Base-by-base conservation (phyloP, 2,888 invertebrate genomes). In the Caenorhabditis imperialis region DNA sequence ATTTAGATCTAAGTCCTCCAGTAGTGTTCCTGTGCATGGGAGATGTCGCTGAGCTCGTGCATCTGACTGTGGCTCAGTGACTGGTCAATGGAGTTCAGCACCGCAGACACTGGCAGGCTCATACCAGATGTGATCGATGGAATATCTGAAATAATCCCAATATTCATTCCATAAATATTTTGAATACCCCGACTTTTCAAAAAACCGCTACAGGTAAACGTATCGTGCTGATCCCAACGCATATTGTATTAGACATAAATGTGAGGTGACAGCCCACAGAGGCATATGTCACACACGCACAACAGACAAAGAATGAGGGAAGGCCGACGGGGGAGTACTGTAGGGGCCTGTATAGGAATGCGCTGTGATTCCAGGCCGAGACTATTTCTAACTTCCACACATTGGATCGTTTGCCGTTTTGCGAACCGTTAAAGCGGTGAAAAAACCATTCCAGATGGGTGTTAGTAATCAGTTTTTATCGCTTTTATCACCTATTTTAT, bases 31-130 rank as follows among this genome's bases (percentile, higher is more conserved):
- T 80, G 77, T 22, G 58, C 27, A 69, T 70, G 75, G 8, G 55
- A 16, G 16, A 75, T 20, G 27, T 74, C 74, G 18, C 60, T 50
- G 33, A 78, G 44, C 30, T 74, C 74, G 42, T 78, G 76, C 76
- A 77, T 76, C 37, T 67, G 71, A 10, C 62, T 44, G 42, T 62
- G 75, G 35, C 75, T 51, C 20, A 62, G 50, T 0, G 74, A 62
- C 44, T 65, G 81, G 23, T 82, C 81, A 25, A 81, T 63, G 7
- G 79, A 74, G 58, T 73, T 81, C 40, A 82, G 67, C 25, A 82
- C 82, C 8, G 82, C 79, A 5, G 80, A 80, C n/a, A 82, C 82
- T 18, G 81, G 78, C 2, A 79, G 51, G 7, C 63, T 58, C 78
- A 81, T 81, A 18, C 76, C 72, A 30, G 75, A 72, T 14, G 78